Evolutionary conservation across 1,140 invertebrate species (phyloP), one percentile per base, ranked within the genome.

Genomic region (Bombus sylvicola): DNA sequence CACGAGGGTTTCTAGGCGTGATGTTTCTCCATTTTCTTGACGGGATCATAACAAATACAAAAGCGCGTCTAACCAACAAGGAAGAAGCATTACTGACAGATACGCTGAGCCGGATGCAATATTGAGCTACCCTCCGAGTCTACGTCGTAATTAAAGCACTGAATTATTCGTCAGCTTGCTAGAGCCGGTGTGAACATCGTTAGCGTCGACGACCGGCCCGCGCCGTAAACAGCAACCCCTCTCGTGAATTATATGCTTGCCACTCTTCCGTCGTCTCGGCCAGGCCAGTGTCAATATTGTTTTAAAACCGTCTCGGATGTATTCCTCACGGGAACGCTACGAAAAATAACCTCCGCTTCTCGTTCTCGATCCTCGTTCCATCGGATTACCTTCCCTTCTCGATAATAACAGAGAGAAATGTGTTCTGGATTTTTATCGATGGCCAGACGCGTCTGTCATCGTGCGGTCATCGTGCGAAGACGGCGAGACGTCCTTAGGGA

Each of bases 131-230:
- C 88, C 85, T 88, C 88, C 68, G 87, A 89, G 69, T 86, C 87
- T 86, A 86, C 83, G 88, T 92, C 88, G 91, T 94, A 93, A 93
- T 94, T 94, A 93, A 94, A 93, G 93, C 91, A 89, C 92, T 94
- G 92, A 94, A 94, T 94, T 93, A 94, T 94, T 94, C 88, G 88
- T 84, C 87, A 90, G 91, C 91, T 92, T 90, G 93, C 92, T 93
- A 91, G 86, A 93, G 89, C 90, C 83, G 84, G 93, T 86, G 92
- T 90, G 91, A 94, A 94, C 90, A 87, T 94, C 92, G 91, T 94
- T 94, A 93, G 89, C 83, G 75, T 89, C 86, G 81, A 88, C 88
- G 88, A 93, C 86, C 71, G 64, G 72, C 43, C 81, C 82, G 89
- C 72, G 81, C 64, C 82, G 90, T 92, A 92, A 92, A 93, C 91